Percentiles rank a stretch among this genome's conserved stretches.
Conservation (phyloP, 2,797 vertebrate genomes). For the Eospalax fontanierii region DNA sequence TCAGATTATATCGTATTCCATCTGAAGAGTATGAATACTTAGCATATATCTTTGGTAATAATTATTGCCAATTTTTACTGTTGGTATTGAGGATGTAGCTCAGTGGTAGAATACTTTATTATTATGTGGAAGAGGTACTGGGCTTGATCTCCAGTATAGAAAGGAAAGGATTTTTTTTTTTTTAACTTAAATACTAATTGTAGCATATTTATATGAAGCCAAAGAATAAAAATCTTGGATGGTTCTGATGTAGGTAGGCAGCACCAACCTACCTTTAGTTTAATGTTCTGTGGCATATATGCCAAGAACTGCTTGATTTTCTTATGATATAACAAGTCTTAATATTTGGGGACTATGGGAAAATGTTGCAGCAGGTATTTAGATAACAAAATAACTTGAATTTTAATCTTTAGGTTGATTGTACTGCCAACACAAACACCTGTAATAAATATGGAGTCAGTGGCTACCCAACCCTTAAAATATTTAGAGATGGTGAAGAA, state of each 20-base stretch:
- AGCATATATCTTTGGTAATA: background rate
- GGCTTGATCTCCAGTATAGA: background rate
- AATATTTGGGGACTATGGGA: slow-evolving; percentile 54
- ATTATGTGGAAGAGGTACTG: background rate
- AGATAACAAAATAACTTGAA: slow-evolving; percentile 30
- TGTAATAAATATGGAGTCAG: slow-evolving; percentile 98
- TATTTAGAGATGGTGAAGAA: slow-evolving; percentile 98
- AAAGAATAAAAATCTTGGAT: slow-evolving; percentile 10
- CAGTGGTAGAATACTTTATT: background rate
- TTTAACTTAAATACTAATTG: slow-evolving; percentile 55
- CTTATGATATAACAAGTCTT: slow-evolving; percentile 20
- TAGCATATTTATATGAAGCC: too few relatives aligned
- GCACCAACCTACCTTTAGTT: background rate
- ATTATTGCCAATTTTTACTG: background rate
- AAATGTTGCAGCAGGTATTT: slow-evolving; percentile 8
- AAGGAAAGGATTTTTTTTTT: too few relatives aligned
- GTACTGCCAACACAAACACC: slow-evolving; percentile 94
- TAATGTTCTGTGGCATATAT: slow-evolving; percentile 12
- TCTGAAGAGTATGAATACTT: background rate
- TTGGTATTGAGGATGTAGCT: background rate
- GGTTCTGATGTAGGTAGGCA: slow-evolving; percentile 23
- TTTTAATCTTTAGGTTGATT: slow-evolving; percentile 94
- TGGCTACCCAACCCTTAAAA: slow-evolving; percentile 98
- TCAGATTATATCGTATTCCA: background rate
- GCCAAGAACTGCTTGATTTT: slow-evolving; percentile 33